phyloP scores from a whole-genome alignment of 2,888 invertebrate species.

The Lysandra bellargus region DNA sequence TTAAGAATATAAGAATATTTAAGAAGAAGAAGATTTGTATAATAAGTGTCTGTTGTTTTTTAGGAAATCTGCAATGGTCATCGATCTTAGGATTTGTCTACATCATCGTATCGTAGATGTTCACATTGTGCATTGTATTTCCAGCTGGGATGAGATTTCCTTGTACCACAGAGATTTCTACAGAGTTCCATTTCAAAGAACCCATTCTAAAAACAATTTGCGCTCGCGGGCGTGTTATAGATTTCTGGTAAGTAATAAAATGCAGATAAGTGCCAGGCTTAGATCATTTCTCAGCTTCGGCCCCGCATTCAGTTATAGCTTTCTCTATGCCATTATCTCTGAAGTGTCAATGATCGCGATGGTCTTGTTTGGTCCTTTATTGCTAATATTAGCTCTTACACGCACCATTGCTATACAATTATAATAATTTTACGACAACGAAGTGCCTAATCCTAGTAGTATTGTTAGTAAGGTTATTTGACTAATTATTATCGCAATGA shows the following conservation, averaged over 20 bases:
- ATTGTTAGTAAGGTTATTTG: not conserved
- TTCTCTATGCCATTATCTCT: conserved; percentile 10
- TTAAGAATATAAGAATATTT: too few species aligned
- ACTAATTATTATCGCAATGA: not conserved
- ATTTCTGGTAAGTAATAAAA: conserved; percentile 5
- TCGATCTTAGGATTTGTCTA: not conserved
- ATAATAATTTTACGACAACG: not conserved
- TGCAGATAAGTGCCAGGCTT: conserved; percentile 18
- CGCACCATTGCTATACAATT: not conserved
- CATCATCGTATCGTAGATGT: too few species aligned
- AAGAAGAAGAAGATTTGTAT: too few species aligned
- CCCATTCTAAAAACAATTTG: conserved; percentile 4
- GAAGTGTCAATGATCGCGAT: conserved; percentile 3
- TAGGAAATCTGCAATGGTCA: not conserved
- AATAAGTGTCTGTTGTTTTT: not conserved
- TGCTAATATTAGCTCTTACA: not conserved
- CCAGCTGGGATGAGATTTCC: not conserved
- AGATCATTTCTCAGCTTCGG: conserved; percentile 24
- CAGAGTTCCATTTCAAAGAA: conserved; percentile 32
- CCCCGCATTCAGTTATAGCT: not conserved
- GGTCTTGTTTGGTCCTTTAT: not conserved
- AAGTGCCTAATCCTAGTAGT: not conserved
- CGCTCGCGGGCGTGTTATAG: not conserved
- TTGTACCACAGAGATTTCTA: conserved; percentile 1
- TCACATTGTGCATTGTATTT: too few species aligned